Evolutionary conservation across 2,797 vertebrate genomes (phyloP), one percentile per base, ranked within the genome.

Genomic region (Lindbergichthys nudifrons): DNA sequence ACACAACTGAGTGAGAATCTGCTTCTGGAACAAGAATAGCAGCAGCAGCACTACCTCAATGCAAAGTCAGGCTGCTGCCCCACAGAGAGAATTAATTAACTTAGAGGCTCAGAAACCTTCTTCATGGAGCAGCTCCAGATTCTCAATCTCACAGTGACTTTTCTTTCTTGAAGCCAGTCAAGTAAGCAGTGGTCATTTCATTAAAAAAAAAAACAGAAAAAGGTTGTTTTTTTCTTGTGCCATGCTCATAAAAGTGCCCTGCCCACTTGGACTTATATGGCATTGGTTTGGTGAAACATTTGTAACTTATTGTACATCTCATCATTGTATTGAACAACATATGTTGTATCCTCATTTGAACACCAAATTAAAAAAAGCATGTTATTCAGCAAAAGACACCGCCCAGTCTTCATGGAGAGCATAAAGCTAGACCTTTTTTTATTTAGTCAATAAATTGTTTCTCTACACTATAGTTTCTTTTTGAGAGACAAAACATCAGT

Each of bases 91-190:
- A 79, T 75, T 19, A 36, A 77, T 73, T 19, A 4, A 69, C 19
- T 66, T 19, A 75, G 19, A 61, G 60, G 43, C 39, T 53, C 0
- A 70, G 16, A 30, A 54, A 42, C 7, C 59, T 76, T 21, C 65
- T 52, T 77, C 61, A 61, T 46, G 70, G 43, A 12, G 64, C 53
- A 87, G 70, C 79, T 83, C 60, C 54, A 62, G 53, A 13, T 41
- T 23, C 18, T 13, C 58, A 36, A 2, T 57, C 43, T 39, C 61
- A 36, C 32, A 8, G 32, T 36, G 32, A 36, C 32, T 36, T 53
- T 18, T 1, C 45, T 64, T n/a, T 41, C 42, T 51, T 51, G 14
- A 23, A 9, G 23, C 1, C 48, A 67, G 13, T 19, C 8, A 15
- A 69, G 16, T 53, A 53, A 21, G 16, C 47, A 36, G 9, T 36